A percentile compares a stretch with the other conserved stretches of the same genome.
Conservation (phyloP, 2,797 vertebrate species). For the Smutsia temminckii region DNA sequence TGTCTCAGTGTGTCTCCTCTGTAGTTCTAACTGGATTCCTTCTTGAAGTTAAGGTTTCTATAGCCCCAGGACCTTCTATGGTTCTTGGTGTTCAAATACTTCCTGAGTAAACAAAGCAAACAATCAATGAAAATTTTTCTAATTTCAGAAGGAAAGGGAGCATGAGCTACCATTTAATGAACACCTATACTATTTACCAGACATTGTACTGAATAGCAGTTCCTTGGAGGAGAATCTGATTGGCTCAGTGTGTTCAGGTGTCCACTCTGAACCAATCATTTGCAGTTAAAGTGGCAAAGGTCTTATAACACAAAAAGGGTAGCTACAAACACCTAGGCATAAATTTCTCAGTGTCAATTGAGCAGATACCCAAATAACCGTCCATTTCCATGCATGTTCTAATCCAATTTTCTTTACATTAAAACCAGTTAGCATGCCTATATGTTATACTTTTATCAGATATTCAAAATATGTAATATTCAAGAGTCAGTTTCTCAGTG, state of each 20-base stretch:
- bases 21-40: background rate
- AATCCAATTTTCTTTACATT: background rate
- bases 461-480: slow-evolving; percentile 11
- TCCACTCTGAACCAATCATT: background rate
- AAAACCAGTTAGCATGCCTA: background rate
- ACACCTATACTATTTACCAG: background rate
- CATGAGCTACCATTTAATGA: background rate
- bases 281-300: background rate
- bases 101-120: background rate
- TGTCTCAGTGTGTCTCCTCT: background rate
- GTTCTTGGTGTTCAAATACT: slow-evolving; percentile 8
- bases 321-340: background rate
- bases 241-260: background rate
- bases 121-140: background rate
- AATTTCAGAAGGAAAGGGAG: background rate
- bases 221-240: background rate
- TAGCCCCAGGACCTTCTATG: background rate
- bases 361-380: background rate
- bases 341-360: background rate
- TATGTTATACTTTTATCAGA: background rate
- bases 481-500: background rate
- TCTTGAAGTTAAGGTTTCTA: background rate
- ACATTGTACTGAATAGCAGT: background rate
- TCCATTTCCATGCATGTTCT: background rate
- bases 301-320: background rate